Evolutionary conservation across 30 jellyfish, hydroid and myxozoan genomes (phyloP), one percentile per base, ranked within the genome.

Genomic region (Clytia hemisphaerica): DNA sequence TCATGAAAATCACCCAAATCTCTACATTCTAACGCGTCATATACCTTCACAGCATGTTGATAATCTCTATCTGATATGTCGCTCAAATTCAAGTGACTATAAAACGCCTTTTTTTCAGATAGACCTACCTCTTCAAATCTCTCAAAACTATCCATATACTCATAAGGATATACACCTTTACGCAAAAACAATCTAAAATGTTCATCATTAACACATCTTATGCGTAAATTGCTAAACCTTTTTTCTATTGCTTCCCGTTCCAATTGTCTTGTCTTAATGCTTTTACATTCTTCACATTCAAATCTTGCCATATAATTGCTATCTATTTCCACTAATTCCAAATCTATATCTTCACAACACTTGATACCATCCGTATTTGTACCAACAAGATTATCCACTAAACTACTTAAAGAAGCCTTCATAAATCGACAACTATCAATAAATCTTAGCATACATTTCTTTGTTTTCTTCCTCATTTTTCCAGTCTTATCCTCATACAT

Each of bases 101-200:
- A 50, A 36, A 76, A 65, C 1, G 12, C 18, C 42, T 76, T 82
- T 28, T 31, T 37, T 45, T 65, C 15, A 36, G 91, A 82, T 50
- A 76, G 76, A 12, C 35, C 5, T 16, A 34, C 14, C 66, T 31
- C 76, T n/a, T 62, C 35, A 38, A 76, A 63, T 35, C 54, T 50
- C 1, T 28, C 48, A 21, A 37, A 63, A 38, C 76, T 29, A 82
- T 65, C 75, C 83, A 76, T 65, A 22, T 26, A 76, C 14, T 76
- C 91, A 27, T 62, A 76, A 1, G 82, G 91, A 67, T 76, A 76
- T 4, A 76, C 75, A 7, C 82, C 83, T 50, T 76, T 76, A 6
- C 91, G 40, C 22, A 45, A 6, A 66, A 76, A 10, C 19, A 76
- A 35, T 9, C n/a, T n/a, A n/a, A 54, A 53, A 19, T 54, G 31